phyloP scores from a whole-genome alignment of 2,797 vertebrate species.

The Phoxinus dragarum region DNA sequence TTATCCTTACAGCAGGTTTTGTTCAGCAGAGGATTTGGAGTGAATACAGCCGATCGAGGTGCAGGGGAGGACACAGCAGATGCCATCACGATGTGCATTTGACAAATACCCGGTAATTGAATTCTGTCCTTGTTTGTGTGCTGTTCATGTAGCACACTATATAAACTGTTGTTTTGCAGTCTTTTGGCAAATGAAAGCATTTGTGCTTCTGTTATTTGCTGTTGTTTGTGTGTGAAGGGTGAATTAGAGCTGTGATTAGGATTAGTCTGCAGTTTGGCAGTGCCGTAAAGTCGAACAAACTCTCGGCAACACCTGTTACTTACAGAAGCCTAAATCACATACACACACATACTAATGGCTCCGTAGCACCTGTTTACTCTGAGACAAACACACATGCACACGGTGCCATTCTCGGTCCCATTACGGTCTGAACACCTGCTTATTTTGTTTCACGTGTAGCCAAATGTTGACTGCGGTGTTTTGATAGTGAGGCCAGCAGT shows the following conservation, averaged over 20 bases:
- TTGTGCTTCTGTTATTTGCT: not conserved
- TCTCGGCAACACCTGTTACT: conserved; percentile 40
- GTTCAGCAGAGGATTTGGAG: not conserved
- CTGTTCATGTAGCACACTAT: not conserved
- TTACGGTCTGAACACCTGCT: conserved; percentile 31
- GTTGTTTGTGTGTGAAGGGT: not conserved
- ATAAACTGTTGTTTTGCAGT: not conserved
- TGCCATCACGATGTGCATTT: conserved; percentile 26
- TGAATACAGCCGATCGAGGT: not conserved
- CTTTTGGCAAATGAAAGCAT: not conserved
- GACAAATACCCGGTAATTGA: conserved; percentile 31
- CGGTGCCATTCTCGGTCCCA: not conserved
- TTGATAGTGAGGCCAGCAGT: conserved; percentile 14
- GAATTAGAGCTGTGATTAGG: conserved; percentile 25
- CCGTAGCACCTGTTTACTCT: conserved; percentile 20
- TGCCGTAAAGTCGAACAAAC: conserved; percentile 8
- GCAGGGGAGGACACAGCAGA: conserved; percentile 11
- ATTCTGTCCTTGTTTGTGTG: not conserved
- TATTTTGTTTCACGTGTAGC: conserved; percentile 2
- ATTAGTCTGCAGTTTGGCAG: conserved; percentile 26
- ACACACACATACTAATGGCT: not conserved
- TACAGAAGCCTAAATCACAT: conserved; percentile 13
- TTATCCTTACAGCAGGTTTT: conserved; percentile 8
- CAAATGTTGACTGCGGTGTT: conserved; percentile 20
- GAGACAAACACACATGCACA: conserved; percentile 4